Conservation (phyloP, 2,888 invertebrate genomes). For the Shargacucullia verbasci region DNA sequence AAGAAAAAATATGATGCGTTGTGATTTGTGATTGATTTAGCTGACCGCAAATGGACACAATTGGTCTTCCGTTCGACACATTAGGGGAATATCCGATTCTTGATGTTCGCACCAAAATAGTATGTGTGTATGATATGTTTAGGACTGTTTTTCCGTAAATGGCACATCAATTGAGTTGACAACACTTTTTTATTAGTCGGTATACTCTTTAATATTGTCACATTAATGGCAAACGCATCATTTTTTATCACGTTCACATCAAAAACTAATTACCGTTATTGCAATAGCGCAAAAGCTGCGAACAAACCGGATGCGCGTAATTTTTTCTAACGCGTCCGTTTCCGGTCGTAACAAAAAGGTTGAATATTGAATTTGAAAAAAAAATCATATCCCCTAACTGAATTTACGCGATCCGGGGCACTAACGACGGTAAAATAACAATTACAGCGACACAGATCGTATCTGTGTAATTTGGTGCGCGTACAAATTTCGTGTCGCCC, state of each 20-base stretch:
- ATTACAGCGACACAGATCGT: constrained; percentile 85
- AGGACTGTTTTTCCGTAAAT: constrained; percentile 8
- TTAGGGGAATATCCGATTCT: constrained; percentile 33
- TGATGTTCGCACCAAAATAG: constrained; percentile 27
- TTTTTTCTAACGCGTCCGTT: constrained; percentile 86
- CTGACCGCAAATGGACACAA: constrained; percentile 72
- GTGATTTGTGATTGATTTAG: constrained; percentile 66
- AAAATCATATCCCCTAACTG: constrained; percentile 85
- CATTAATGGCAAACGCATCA: constrained; percentile 64
- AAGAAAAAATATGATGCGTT: constrained; percentile 60
- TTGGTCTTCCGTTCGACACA: constrained; percentile 63
- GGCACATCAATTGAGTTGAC: constrained; percentile 44
- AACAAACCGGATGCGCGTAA: constrained; percentile 81
- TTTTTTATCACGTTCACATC: constrained; percentile 66
- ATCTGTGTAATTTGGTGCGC: constrained; percentile 84
- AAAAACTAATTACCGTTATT: constrained; percentile 81
- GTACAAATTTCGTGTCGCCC: constrained; percentile 78
- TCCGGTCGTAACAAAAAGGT: constrained; percentile 77
- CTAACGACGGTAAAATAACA: constrained; percentile 87
- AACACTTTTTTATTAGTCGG: constrained; percentile 58
- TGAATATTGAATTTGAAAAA: constrained; percentile 81
- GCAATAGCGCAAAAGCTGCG: constrained; percentile 76
- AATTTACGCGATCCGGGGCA: constrained; percentile 85
- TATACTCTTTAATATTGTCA: constrained; percentile 68
- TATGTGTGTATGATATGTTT: not conserved